Evolutionary conservation across 1,140 invertebrate genomes (phyloP), one percentile per base, ranked within the genome.

Genomic region (Pemphigus obesinymphae): DNA sequence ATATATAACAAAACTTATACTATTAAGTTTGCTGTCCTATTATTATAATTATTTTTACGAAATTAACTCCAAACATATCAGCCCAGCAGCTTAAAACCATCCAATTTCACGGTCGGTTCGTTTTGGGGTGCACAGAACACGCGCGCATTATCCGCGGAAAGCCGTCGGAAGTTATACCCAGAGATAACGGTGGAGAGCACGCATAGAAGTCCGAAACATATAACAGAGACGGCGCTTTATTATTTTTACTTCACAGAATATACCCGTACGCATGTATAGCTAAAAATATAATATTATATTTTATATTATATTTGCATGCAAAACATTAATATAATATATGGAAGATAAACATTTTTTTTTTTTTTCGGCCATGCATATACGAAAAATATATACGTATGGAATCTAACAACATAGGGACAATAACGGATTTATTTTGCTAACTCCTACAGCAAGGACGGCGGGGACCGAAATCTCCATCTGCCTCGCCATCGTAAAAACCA

Each of bases 111-210:
- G 73, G 73, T 76, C 31, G 29, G 48, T 76, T 58, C 50, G 10
- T 76, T 58, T 37, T 34, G 50, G 34, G 31, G 29, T 17, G 40
- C 34, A 76, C 73, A 76, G n/a, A n/a, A n/a, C n/a, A n/a, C n/a
- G n/a, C n/a, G n/a, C 73, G 34, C 50, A 43, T 76, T 58, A 76
- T 26, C 20, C 34, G n/a, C n/a, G 23, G n/a, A 76, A 15, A 37
- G 50, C 40, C 15, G 29, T 34, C 50, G 73, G 73, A 37, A 76
- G 31, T 76, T 37, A 55, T 26, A 55, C 29, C 50, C 15, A 15
- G 48, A 73, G 73, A 76, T 76, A 76, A 76, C 50, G 50, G n/a
- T n/a, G n/a, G n/a, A n/a, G 45, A 75, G 48, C 73, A 58, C 50
- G 55, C 23, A n/a, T n/a, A 13, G 7, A 76, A 75, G 29, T 75